Conservation (phyloP, 2,797 vertebrate species). For the Pelochelys cantorii region DNA sequence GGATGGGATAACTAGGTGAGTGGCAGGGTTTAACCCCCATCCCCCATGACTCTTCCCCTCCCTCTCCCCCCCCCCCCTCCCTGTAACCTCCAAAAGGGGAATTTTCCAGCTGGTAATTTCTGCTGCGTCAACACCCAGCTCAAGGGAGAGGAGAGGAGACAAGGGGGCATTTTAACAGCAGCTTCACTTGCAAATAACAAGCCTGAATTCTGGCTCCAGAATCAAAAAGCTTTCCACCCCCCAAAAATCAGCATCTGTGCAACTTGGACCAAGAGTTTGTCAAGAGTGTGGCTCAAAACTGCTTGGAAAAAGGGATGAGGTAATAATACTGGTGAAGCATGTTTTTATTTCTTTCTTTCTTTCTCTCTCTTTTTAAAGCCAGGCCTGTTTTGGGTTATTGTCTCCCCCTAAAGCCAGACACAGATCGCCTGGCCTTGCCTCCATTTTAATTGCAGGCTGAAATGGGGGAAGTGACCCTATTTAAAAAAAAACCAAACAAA, state of each 20-base stretch:
- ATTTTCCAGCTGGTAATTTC: constrained; percentile 95
- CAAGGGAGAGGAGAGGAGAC: constrained; percentile 79
- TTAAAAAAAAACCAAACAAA: neutral
- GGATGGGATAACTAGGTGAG: constrained; percentile 54
- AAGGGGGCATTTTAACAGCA: constrained; percentile 79
- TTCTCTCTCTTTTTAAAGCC: constrained; percentile 36
- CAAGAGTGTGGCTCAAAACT: constrained; percentile 78
- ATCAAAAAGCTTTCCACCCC: constrained; percentile 56
- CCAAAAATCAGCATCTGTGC: constrained; percentile 67
- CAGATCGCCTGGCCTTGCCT: constrained; percentile 88
- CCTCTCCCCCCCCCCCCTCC: constrained; percentile 67
- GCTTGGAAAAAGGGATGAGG: constrained; percentile 80
- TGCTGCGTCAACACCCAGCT: constrained; percentile 95
- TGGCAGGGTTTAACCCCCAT: constrained; percentile 80
- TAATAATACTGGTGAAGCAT: constrained; percentile 73
- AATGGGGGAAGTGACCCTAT: constrained; percentile 69
- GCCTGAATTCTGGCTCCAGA: constrained; percentile 68
- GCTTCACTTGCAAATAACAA: constrained; percentile 73
- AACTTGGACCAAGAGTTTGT: constrained; percentile 82
- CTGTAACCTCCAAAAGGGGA: constrained; percentile 89
- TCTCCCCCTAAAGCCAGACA: constrained; percentile 82
- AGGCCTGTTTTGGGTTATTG: constrained; percentile 80
- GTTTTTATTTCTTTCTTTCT: constrained; percentile 58
- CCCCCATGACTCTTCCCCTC: constrained; percentile 2
- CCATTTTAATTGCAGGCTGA: constrained; percentile 86